Evolutionary conservation across 2,797 vertebrate species (phyloP).

Genomic region (Alexandromys oeconomus): DNA sequence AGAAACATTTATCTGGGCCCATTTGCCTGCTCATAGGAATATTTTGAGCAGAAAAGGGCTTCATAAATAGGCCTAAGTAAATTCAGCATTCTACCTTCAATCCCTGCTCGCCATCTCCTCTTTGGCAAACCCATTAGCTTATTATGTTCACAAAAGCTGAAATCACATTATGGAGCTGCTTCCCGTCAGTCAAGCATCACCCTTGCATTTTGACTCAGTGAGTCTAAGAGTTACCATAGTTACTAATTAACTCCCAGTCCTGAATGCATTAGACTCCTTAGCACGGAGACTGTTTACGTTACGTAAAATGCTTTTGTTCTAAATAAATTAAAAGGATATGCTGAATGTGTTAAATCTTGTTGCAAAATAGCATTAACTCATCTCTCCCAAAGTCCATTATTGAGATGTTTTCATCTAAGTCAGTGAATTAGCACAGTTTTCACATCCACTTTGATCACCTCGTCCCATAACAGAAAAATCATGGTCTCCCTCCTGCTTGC

Average conservation of each 20-base stretch:
- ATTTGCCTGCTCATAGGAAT: conserved; percentile 46
- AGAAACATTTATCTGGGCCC: conserved; percentile 56
- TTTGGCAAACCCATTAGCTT: conserved; percentile 78
- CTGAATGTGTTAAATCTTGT: conserved; percentile 62
- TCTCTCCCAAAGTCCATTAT: conserved; percentile 53
- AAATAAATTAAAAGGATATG: conserved; percentile 65
- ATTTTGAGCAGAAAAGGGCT: conserved; percentile 50
- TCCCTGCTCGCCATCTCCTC: conserved; percentile 62
- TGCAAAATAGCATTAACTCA: conserved; percentile 63
- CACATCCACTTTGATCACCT: conserved; percentile 10
- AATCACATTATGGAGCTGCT: conserved; percentile 63
- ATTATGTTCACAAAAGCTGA: conserved; percentile 76
- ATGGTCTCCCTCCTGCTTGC: background rate
- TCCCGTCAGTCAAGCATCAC: conserved; percentile 73
- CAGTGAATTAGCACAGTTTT: conserved; percentile 40
- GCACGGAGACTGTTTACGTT: conserved; percentile 62
- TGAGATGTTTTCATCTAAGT: conserved; percentile 27
- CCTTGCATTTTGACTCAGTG: conserved; percentile 27
- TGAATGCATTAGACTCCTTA: conserved; percentile 58
- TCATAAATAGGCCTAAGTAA: conserved; percentile 53
- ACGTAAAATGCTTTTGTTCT: conserved; percentile 71
- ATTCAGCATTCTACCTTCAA: conserved; percentile 62
- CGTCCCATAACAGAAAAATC: conserved; percentile 34
- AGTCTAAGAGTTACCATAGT: conserved; percentile 70
- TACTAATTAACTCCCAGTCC: conserved; percentile 74